Evolutionary conservation across 1,140 invertebrate species (phyloP).

Genomic region (Papilio xuthus): DNA sequence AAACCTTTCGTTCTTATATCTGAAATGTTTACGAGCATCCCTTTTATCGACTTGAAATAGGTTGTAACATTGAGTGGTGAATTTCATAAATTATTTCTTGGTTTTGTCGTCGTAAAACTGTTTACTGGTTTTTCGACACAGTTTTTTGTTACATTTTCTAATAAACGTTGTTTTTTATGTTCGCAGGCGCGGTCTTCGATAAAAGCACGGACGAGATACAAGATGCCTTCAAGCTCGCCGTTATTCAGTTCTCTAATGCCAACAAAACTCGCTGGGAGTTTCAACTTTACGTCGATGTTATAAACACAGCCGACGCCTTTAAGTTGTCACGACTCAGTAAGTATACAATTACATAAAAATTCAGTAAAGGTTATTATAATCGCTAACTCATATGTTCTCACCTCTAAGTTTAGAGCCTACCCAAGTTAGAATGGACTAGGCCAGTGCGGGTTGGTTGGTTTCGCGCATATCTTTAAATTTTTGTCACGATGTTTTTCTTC

Average conservation of each 20-base stretch:
- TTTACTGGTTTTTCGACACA: conserved; percentile 26
- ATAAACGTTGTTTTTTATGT: conserved; percentile 39
- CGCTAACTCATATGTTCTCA: no score
- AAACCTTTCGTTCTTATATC: conserved; percentile 29
- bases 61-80: conserved; percentile 36
- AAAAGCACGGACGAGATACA: conserved; percentile 93
- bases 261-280: conserved; percentile 88
- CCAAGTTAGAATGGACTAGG: no score
- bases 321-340: conserved; percentile 94
- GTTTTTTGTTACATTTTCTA: conserved; percentile 23
- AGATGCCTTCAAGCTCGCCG: conserved; percentile 93
- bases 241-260: conserved; percentile 90
- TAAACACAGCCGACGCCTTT: conserved; percentile 96
- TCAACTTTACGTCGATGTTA: conserved; percentile 93
- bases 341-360: conserved; percentile 75
- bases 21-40: conserved; percentile 37
- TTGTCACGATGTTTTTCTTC: no score
- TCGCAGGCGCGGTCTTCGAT: conserved; percentile 92
- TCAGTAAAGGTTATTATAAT: background rate
- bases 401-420: no score
- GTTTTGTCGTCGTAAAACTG: conserved; percentile 29
- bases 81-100: conserved; percentile 36
- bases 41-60: conserved; percentile 38
- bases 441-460: no score
- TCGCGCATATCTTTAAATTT: no score